Conservation (phyloP, 2,888 invertebrate species). For the Sinohyriopsis cumingii region DNA sequence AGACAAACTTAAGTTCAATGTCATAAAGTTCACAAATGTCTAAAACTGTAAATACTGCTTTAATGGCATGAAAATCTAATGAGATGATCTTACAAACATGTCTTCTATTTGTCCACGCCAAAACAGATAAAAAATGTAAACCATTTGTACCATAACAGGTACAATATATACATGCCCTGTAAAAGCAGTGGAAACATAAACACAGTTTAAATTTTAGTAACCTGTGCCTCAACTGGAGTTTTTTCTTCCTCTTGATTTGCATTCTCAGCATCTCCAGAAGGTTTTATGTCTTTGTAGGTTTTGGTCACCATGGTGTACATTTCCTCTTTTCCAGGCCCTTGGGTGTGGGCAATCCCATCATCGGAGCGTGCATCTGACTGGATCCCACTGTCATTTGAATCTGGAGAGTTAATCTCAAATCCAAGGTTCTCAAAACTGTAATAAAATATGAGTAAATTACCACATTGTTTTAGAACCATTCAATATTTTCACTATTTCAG, state of each 20-base stretch:
- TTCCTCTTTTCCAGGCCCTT: constrained; percentile 55
- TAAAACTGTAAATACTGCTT: too few species aligned
- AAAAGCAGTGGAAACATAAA: too few species aligned
- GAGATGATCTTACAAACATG: too few species aligned
- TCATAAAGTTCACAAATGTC: too few species aligned
- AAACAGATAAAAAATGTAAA: too few species aligned
- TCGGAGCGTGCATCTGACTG: constrained; percentile 65
- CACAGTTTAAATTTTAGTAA: not conserved
- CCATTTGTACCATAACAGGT: not conserved
- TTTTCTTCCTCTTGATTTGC: constrained; percentile 10
- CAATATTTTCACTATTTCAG: too few species aligned
- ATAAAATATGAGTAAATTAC: not conserved
- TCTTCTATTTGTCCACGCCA: too few species aligned
- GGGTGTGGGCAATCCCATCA: constrained; percentile 46
- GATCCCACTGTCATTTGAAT: constrained; percentile 70
- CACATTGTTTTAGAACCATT: too few species aligned
- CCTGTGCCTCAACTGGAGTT: constrained; percentile 7
- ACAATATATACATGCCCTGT: not conserved
- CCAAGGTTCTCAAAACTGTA: constrained; percentile 42
- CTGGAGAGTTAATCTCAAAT: constrained; percentile 68
- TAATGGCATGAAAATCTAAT: too few species aligned
- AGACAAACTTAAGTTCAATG: too few species aligned
- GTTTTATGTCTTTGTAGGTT: constrained; percentile 22
- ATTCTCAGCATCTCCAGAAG: not conserved
- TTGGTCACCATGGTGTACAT: constrained; percentile 54